phyloP scores from a whole-genome alignment of 1,140 invertebrate species.

The Drosophila aff. region DNA sequence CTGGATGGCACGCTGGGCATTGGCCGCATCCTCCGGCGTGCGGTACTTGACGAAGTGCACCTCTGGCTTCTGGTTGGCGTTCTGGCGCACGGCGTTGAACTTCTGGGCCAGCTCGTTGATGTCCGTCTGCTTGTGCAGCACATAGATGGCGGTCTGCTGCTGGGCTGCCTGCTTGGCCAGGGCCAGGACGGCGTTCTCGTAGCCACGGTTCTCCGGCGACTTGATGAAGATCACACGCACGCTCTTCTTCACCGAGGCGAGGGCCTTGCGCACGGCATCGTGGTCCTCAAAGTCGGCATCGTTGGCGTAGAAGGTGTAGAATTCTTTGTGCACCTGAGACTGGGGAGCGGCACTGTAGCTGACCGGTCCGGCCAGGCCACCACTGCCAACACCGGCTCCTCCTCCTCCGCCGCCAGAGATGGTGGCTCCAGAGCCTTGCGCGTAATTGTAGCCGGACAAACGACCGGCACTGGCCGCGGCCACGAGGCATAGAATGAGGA shows the following conservation, averaged over 20 bases:
- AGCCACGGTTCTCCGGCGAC: conserved; percentile 69
- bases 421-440: conserved; percentile 37
- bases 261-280: conserved; percentile 54
- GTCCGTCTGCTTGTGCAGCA: conserved; percentile 73
- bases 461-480: conserved; percentile 67
- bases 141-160: conserved; percentile 74
- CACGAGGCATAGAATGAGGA: conserved; percentile 70
- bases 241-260: conserved; percentile 58
- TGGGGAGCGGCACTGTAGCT: conserved; percentile 60
- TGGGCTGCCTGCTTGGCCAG: conserved; percentile 72
- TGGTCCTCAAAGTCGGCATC: conserved; percentile 68
- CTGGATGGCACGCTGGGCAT: conserved; percentile 73
- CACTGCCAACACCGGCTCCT: not conserved
- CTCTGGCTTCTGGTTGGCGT: conserved; percentile 65
- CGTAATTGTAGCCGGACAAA: conserved; percentile 72
- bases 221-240: conserved; percentile 75
- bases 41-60: conserved; percentile 81
- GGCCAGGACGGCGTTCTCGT: conserved; percentile 67
- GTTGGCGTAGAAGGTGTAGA: conserved; percentile 67
- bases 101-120: conserved; percentile 71
- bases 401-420: conserved; percentile 18
- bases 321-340: conserved; percentile 58
- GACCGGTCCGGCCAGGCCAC: conserved; percentile 54
- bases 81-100: conserved; percentile 67
- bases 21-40: conserved; percentile 75